These are phyloP conservation scores for Lithobates pipiens DNA, from an alignment of 2,797 vertebrate genomes.

Conservation along the genomic window DNA sequence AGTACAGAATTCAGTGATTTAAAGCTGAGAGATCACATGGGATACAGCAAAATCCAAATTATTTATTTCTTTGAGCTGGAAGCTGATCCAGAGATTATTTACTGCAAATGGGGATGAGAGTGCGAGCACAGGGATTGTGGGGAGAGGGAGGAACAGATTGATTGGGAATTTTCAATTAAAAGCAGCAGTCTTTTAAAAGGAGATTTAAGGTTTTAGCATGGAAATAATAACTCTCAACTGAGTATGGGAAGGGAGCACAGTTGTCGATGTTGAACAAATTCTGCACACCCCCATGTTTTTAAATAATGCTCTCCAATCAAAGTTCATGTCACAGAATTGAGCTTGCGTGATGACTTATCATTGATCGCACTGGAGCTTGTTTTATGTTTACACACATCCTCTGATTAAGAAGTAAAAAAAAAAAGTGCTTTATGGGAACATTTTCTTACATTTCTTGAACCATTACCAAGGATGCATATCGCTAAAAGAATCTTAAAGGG, in stretches of 20 bases:
- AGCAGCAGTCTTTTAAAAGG: slow-evolving; percentile 70
- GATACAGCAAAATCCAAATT: slow-evolving; percentile 74
- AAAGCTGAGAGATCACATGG: slow-evolving; percentile 67
- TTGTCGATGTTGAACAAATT: not conserved
- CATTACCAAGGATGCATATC: no score
- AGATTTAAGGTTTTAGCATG: slow-evolving; percentile 72
- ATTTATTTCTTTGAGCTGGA: slow-evolving; percentile 72
- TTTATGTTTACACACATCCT: not conserved
- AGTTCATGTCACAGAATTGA: not conserved
- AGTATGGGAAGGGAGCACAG: not conserved
- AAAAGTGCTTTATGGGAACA: not conserved
- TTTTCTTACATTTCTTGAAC: no score
- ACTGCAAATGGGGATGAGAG: slow-evolving; percentile 69
- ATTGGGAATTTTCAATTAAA: slow-evolving; percentile 78
- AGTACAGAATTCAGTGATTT: slow-evolving; percentile 71
- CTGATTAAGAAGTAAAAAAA: not conserved
- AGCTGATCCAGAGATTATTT: slow-evolving; percentile 72
- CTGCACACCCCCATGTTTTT: slow-evolving; percentile 1
- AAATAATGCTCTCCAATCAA: slow-evolving; percentile 15
- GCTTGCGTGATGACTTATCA: not conserved
- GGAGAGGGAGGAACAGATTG: slow-evolving; percentile 60
- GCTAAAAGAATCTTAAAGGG: no score
- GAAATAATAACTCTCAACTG: slow-evolving; percentile 50
- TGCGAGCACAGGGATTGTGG: slow-evolving; percentile 43
- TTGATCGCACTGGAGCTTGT: not conserved